Conservation (phyloP, 2,113 vertebrate species). For the Plectropomus leopardus region DNA sequence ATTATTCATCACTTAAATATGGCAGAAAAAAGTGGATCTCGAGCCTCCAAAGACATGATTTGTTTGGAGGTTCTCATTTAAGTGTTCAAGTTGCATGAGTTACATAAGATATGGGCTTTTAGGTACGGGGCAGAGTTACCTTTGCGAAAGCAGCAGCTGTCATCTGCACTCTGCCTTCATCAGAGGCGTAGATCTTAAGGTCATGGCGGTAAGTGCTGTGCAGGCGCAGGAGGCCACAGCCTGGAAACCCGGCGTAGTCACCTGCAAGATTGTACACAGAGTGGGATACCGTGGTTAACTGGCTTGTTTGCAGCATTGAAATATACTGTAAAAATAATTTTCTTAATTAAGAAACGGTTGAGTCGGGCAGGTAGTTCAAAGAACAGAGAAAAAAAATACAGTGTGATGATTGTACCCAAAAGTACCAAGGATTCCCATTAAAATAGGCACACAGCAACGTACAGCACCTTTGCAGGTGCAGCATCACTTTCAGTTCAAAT, state of each 20-base stretch:
- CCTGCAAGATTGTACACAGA: conserved; percentile 79
- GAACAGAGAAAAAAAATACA: not conserved
- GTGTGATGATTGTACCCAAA: conserved; percentile 52
- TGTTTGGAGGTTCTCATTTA: too few species aligned
- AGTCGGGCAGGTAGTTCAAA: conserved; percentile 11
- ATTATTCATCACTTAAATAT: too few species aligned
- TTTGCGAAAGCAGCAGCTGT: conserved; percentile 98
- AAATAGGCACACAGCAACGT: not conserved
- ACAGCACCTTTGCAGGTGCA: conserved; percentile 26
- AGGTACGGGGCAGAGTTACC: conserved; percentile 74
- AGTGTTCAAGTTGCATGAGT: not conserved
- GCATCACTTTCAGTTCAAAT: conserved; percentile 71
- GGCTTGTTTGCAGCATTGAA: too few species aligned
- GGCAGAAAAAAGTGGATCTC: too few species aligned
- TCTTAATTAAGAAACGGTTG: not conserved
- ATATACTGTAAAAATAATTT: not conserved
- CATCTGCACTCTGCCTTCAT: conserved; percentile 98
- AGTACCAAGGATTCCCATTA: conserved; percentile 24
- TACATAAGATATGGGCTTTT: not conserved
- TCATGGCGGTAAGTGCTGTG: conserved; percentile 98
- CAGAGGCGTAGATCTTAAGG: conserved; percentile 98
- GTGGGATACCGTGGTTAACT: not conserved
- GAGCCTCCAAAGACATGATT: too few species aligned
- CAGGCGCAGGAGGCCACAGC: conserved; percentile 95
- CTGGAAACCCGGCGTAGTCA: conserved; percentile 97